These are phyloP conservation scores for Coreius guichenoti DNA, from an alignment of 2,797 vertebrate species.

Conservation along the genomic window DNA sequence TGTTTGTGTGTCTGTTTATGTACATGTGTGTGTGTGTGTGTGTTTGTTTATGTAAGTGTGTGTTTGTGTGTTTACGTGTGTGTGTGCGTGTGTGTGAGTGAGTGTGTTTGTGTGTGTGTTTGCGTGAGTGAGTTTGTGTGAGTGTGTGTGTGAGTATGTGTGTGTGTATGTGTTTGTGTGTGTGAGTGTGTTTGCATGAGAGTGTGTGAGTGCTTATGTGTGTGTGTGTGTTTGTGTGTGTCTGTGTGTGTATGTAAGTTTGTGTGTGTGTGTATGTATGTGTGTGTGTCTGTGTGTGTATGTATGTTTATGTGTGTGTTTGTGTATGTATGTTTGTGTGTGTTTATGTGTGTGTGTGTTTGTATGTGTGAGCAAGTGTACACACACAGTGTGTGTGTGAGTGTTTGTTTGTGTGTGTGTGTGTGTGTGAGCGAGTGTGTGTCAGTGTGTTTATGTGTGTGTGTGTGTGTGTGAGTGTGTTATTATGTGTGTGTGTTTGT, in stretches of 20 bases:
- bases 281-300: too few relatives aligned
- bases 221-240: neutral
- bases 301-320: too few relatives aligned
- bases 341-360: too few relatives aligned
- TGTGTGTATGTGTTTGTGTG: too few relatives aligned
- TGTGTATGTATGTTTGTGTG: too few relatives aligned
- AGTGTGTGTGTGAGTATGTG: too few relatives aligned
- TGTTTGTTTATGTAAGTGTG: too few relatives aligned
- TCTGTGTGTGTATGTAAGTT: too few relatives aligned
- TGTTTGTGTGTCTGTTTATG: neutral
- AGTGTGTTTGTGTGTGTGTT: neutral
- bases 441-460: neutral
- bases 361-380: fast-evolving
- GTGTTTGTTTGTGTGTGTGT: neutral
- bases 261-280: too few relatives aligned
- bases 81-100: neutral
- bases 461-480: neutral
- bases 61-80: neutral
- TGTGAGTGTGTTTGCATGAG: too few relatives aligned
- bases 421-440: too few relatives aligned
- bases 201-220: neutral
- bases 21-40: neutral
- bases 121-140: neutral
- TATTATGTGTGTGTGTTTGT: neutral
- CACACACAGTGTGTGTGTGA: neutral